Evolutionary conservation across 2,888 invertebrate species (phyloP).

Genomic region (Anoncus sp.): DNA sequence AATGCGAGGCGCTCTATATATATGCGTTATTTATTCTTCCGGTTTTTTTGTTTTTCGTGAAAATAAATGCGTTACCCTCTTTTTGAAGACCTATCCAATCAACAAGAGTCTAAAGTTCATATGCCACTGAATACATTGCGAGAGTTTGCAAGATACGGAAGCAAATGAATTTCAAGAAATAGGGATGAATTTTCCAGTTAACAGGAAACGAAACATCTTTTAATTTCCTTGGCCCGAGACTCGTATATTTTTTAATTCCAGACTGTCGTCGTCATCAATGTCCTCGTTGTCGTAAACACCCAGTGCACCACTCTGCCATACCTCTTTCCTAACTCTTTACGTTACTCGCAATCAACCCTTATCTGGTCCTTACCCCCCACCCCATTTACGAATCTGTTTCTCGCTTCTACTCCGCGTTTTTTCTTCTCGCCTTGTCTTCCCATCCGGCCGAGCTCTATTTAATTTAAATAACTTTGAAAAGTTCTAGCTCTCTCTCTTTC

Average conservation of each 20-base stretch:
- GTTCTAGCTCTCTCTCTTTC: constrained; percentile 62
- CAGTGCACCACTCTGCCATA: constrained; percentile 5
- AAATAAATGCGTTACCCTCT: neutral
- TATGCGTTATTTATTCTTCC: neutral
- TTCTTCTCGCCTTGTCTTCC: constrained; percentile 39
- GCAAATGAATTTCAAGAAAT: constrained; percentile 10
- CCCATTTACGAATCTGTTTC: constrained; percentile 32
- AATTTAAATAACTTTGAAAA: constrained; percentile 79
- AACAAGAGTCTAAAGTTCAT: neutral
- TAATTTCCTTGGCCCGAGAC: constrained; percentile 69
- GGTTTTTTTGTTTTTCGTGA: neutral
- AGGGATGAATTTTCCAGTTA: constrained; percentile 28
- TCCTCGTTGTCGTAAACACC: constrained; percentile 54
- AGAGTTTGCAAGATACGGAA: constrained; percentile 1
- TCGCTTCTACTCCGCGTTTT: constrained; percentile 44
- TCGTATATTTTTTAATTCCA: constrained; percentile 74
- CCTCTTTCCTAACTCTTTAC: constrained; percentile 39
- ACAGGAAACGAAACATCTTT: constrained; percentile 70
- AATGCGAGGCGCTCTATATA: neutral
- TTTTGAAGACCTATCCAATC: neutral
- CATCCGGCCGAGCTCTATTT: constrained; percentile 71
- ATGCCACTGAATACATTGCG: neutral
- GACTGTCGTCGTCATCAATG: constrained; percentile 74
- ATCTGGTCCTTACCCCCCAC: constrained; percentile 66
- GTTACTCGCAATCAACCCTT: constrained; percentile 71